These are phyloP conservation scores for Gephyroberyx darwinii DNA, from an alignment of 2,797 vertebrate genomes.

Conservation along the genomic window DNA sequence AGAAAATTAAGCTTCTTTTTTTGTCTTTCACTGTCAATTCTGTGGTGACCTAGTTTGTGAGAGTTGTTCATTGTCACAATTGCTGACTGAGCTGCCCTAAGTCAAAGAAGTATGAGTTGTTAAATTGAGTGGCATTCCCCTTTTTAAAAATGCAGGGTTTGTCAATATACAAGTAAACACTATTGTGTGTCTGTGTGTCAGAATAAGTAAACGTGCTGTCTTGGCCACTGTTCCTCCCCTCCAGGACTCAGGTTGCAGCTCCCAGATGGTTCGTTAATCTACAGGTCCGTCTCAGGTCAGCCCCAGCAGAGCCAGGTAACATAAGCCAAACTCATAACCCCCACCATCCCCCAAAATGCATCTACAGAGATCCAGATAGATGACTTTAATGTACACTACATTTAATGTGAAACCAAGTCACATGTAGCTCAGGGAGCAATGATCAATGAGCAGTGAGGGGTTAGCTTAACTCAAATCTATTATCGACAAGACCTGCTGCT, in stretches of 20 bases:
- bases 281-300: conserved; percentile 75
- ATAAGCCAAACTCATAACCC: conserved; percentile 77
- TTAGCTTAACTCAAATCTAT: conserved; percentile 61
- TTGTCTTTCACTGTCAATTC: background rate
- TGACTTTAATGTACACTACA: conserved; percentile 70
- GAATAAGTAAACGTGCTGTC: conserved; percentile 60
- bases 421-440: conserved; percentile 40
- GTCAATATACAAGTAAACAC: conserved; percentile 20
- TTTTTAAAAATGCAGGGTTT: conserved; percentile 15
- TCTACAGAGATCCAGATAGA: conserved; percentile 65
- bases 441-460: conserved; percentile 57
- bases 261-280: conserved; percentile 84
- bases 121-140: background rate
- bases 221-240: conserved; percentile 54
- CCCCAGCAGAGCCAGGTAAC: conserved; percentile 78
- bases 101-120: conserved; percentile 10
- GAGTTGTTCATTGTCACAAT: background rate
- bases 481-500: conserved; percentile 67
- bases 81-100: background rate
- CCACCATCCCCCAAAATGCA: conserved; percentile 67
- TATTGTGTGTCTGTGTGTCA: conserved; percentile 26
- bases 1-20: conserved; percentile 4
- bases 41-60: background rate
- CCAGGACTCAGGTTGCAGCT: conserved; percentile 77
- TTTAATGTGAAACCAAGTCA: conserved; percentile 52